Conservation (phyloP, 2,888 invertebrate genomes). For the Aleiodes alternator region DNA sequence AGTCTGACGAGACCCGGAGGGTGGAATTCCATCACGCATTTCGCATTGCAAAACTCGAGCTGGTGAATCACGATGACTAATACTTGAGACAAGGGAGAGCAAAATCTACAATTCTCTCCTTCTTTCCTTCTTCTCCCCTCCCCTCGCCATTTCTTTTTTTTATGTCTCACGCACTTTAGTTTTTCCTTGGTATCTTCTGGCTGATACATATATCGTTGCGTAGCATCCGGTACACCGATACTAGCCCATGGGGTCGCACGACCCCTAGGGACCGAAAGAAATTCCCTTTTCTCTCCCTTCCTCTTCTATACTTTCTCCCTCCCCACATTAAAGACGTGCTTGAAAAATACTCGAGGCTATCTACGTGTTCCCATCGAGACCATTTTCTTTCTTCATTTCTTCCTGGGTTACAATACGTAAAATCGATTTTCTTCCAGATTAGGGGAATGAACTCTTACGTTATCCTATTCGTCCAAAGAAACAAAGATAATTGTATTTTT, state of each 20-base stretch:
- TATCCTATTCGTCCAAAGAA: background rate
- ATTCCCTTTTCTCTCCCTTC: conserved; percentile 4
- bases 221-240: conserved; percentile 1
- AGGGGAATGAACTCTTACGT: conserved; percentile 30
- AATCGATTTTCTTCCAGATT: conserved; percentile 28
- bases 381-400: conserved; percentile 28
- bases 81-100: conserved; percentile 24
- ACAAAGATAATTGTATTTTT: background rate
- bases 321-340: conserved; percentile 1
- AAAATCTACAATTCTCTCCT: conserved; percentile 5
- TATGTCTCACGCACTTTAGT: conserved; percentile 6
- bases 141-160: background rate
- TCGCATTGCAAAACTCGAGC: conserved; percentile 4
- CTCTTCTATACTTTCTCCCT: background rate
- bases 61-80: conserved; percentile 46
- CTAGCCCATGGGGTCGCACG: conserved; percentile 8
- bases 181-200: conserved; percentile 14
- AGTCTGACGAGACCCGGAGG: background rate
- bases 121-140: background rate
- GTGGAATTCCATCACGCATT: conserved; percentile 31
- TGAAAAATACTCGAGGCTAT: conserved; percentile 14
- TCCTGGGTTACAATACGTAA: conserved; percentile 11
- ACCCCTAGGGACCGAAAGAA: conserved; percentile 25
- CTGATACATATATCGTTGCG: conserved; percentile 23
- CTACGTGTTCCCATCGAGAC: conserved; percentile 26